Evolutionary conservation across 2,113 vertebrate genomes (phyloP), one percentile per base, ranked within the genome.

Genomic region (Datnioides undecimradiatus): DNA sequence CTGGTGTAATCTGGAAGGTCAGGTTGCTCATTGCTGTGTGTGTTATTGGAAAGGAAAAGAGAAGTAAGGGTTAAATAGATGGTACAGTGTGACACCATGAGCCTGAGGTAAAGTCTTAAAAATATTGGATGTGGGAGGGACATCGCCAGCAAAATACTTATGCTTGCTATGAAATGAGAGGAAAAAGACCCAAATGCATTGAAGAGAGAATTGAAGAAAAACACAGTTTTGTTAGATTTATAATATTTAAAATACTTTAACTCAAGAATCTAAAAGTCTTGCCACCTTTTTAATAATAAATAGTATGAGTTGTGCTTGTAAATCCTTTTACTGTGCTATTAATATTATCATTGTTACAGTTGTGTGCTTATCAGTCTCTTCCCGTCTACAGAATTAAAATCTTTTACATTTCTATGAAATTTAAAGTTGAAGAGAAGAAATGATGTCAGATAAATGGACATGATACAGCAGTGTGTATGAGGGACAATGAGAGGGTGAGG

Each of bases 1-100:
- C 98, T 0, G 98, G 98, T 0, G 98, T 99, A 84, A 99, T 99
- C 87, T 99, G 98, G 94, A 98, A 99, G 0, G 98, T 99, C 86
- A 97, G 93, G 7, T 99, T 99, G 91, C 90, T 96, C 97, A 99
- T 97, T 33, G 95, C 98, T 99, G 76, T 34, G 52, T 71, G 16
- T 45, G 73, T 23, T 3, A 29, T 33, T 11, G n/a, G 29, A 67
- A 34, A 66, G 64, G 25, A 23, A 40, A 38, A 67, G 8, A 68
- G 38, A 46, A 40, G 6, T 45, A 57, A 25, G 7, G 34, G 19
- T 79, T 71, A 62, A 55, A 75, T 27, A 51, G 49, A 21, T 29
- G 31, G 51, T 21, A 58, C 21, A n/a, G 21, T 34, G 21, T 16
- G 4, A 5, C 4, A 6, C n/a, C n/a, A n/a, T n/a, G 4, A 19